Conservation (phyloP, 2,888 invertebrate species). For the Caenorhabditis drosophilae region DNA sequence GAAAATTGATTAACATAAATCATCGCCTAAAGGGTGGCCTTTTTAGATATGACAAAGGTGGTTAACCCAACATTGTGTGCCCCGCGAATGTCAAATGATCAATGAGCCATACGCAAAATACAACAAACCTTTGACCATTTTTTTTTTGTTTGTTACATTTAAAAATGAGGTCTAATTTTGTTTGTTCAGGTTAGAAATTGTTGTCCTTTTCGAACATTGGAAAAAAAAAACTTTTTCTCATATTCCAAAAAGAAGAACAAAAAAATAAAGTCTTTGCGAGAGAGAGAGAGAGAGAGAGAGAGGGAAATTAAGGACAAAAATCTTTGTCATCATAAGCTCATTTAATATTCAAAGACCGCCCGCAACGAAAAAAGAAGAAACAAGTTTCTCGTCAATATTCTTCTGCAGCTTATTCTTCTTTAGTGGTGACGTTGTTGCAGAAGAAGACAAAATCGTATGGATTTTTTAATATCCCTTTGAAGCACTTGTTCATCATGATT, state of each 20-base stretch:
- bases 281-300: background rate
- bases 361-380: conserved; percentile 7
- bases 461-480: no score
- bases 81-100: conserved; percentile 31
- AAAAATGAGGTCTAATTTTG: no score
- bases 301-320: no score
- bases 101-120: conserved; percentile 41
- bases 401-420: background rate
- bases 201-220: no score
- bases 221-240: no score
- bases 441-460: no score
- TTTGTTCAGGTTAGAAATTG: no score
- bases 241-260: conserved; percentile 1
- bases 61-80: no score
- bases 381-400: background rate
- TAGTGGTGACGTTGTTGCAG: no score
- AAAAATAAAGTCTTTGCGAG: conserved; percentile 1
- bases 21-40: no score
- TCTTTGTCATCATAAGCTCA: conserved; percentile 16
- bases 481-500: no score
- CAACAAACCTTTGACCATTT: conserved; percentile 14
- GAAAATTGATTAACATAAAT: background rate
- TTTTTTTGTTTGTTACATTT: no score
- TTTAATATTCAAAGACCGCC: conserved; percentile 16
- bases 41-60: conserved; percentile 19